Base-by-base conservation (phyloP, 1,140 invertebrate species). In the Globodera ellingtonae region DNA sequence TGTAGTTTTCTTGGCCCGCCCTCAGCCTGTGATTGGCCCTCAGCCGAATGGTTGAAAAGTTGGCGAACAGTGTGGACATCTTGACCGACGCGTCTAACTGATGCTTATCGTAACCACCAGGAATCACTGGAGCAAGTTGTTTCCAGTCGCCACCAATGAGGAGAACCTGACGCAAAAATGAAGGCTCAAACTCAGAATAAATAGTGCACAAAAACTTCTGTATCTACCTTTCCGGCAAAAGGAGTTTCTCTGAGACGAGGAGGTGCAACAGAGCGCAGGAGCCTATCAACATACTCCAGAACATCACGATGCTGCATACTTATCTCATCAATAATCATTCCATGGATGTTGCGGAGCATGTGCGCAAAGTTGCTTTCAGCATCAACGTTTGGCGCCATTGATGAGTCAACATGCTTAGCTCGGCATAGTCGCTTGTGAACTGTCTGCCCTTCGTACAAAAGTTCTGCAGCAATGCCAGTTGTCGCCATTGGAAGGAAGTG, bases 81-180 rank as follows among this genome's bases (percentile, higher is more conserved):
- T 71, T 71, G 9, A 71, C 48, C 1, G 70, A 71, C 6, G 70
- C 46, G 5, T 71, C 70, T 1, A 59, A 15, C 15, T 59, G 56
- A 13, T 59, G 56, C 15, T 15, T 9, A 15, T 59, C 56, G 13
- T 9, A 5, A 15, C 56, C 56, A 18, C 56, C 56, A 15, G 56
- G 56, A 59, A 59, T 59, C 4, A 59, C 70, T 6, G 70, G 70
- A 6, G 48, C 15, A 9, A 71, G 18, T 5, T 71, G 70, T 5
- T 71, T 71, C 70, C 70, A 71, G 0, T 71, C 70, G 10, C 70
- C 70, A 15, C 70, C 70, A 71, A 71, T 47, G n/a, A 71, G 5
- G 18, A 71, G 10, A 6, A 47, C 46, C 70, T 71, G n/a, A 66
- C n/a, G 24, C n/a, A 3, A n/a, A n/a, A 3, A n/a, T 3, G n/a